Conservation (phyloP, 2,797 vertebrate species). For the Eupleurogrammus muticus region DNA sequence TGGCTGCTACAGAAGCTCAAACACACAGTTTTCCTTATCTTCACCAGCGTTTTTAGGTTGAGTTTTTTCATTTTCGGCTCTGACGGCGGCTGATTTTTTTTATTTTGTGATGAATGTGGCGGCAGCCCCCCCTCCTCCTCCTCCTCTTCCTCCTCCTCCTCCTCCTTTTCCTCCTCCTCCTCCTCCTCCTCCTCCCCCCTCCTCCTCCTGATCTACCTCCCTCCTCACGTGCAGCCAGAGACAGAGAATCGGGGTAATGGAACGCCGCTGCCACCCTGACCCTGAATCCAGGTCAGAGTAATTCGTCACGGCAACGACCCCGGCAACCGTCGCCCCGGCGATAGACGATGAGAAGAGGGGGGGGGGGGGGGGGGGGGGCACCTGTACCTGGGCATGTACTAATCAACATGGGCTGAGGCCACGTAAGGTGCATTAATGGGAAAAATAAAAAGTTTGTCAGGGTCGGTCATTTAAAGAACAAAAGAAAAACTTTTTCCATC, state of each 20-base stretch:
- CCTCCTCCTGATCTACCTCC: slow-evolving; percentile 12
- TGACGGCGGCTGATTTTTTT: slow-evolving; percentile 40
- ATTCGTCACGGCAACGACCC: slow-evolving; percentile 59
- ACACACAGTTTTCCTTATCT: slow-evolving; percentile 1
- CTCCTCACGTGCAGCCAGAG: slow-evolving; percentile 19
- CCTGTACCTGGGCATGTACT: slow-evolving; percentile 10
- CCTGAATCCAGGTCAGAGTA: slow-evolving; percentile 44
- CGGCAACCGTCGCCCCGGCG: slow-evolving; percentile 26
- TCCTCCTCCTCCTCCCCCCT: too few species aligned
- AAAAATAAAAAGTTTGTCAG: neutral
- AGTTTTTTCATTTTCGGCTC: slow-evolving; percentile 36
- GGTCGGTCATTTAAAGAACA: neutral
- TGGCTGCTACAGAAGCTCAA: slow-evolving; percentile 13
- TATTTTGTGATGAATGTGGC: slow-evolving; percentile 40
- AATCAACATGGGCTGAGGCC: neutral
- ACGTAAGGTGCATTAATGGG: neutral
- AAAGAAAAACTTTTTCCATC: too few species aligned
- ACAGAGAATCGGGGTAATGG: slow-evolving; percentile 60
- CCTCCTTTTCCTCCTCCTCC: too few species aligned
- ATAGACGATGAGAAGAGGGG: slow-evolving; percentile 40
- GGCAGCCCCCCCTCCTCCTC: too few species aligned
- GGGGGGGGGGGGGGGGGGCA: too few species aligned
- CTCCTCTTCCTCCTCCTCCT: too few species aligned
- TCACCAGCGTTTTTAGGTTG: slow-evolving; percentile 25
- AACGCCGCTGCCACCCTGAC: slow-evolving; percentile 52